Evolutionary conservation across 92 coral and sea anemone genomes (phyloP), one percentile per base, ranked within the genome.

Genomic region (Zoanthus sociatus): DNA sequence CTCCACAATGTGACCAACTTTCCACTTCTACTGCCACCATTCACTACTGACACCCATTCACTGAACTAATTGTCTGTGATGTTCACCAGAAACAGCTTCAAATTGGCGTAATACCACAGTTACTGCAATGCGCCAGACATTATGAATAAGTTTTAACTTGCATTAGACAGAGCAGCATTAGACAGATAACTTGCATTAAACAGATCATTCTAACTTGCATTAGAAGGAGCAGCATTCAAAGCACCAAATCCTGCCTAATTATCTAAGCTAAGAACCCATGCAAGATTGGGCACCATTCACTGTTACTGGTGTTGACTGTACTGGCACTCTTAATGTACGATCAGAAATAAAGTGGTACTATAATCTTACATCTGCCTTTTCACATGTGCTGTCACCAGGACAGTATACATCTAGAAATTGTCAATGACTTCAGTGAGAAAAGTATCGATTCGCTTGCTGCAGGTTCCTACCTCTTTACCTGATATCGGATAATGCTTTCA

Each of bases 401-500:
- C 87, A 8, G 73, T 88, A 4, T 26, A 26, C 91, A 88, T 46
- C 45, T 88, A 60, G 87, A 88, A 61, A 75, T 88, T 4, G 82
- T 81, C 11, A 7, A 1, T 3, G 83, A 82, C 77, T 37, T 88
- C 6, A 15, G 60, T 33, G 73, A 53, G 45, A 42, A 21, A n/a
- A 54, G 79, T 12, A 71, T 88, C 61, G 75, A 72, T 88, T 88
- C 58, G 71, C 83, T 7, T 61, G 82, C 47, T 75, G 92, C 2
- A 42, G 63, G 44, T 74, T 78, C 11, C 56, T 74, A 2, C 76
- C 47, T 6, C 20, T 0, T 11, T 3, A 26, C 54, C 87, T 94
- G 88, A 86, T 94, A 4, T 89, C 96, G 3, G 91, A 89, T 60
- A 94, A 94, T 73, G 93, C 94, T 1, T 64, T 90, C 32, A 91